phyloP scores from a whole-genome alignment of 1,140 invertebrate genomes.

The Drosophila ficusphila region DNA sequence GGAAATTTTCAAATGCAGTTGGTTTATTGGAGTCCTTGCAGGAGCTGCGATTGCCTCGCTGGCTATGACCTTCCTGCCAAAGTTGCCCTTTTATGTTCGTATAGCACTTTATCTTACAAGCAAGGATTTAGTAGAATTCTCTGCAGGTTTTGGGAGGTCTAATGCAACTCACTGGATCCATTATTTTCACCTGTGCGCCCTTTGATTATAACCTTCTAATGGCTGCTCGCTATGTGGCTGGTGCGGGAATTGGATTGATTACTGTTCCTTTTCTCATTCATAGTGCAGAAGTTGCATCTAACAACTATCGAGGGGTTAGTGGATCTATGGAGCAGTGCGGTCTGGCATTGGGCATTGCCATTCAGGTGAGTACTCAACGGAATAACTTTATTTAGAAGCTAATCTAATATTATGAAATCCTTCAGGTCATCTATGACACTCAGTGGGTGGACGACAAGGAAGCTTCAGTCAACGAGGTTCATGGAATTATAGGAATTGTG shows the following conservation, averaged over 20 bases:
- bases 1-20: conserved; percentile 51
- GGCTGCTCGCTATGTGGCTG: conserved; percentile 64
- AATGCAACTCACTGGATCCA: conserved; percentile 48
- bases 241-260: conserved; percentile 58
- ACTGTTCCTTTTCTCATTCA: conserved; percentile 62
- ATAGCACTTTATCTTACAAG: background rate
- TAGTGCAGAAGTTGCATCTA: conserved; percentile 53
- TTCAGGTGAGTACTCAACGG: conserved; percentile 24
- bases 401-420: background rate
- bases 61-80: conserved; percentile 38
- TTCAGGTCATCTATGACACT: conserved; percentile 49
- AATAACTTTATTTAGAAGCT: background rate
- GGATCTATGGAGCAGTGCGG: conserved; percentile 52
- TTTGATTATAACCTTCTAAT: conserved; percentile 47
- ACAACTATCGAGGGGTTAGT: conserved; percentile 41
- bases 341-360: conserved; percentile 58
- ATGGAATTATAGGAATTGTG: conserved; percentile 19
- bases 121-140: background rate
- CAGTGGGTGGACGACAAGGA: conserved; percentile 39
- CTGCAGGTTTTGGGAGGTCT: conserved; percentile 28
- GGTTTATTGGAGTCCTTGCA: conserved; percentile 68
- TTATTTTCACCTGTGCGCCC: conserved; percentile 56
- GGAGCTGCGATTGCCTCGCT: conserved; percentile 43
- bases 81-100: conserved; percentile 58
- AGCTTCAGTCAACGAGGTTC: conserved; percentile 15